Percentiles rank a stretch among this genome's conserved stretches.
Evolutionary conservation across 2,888 invertebrate species (phyloP).

Genomic region (Scaptomyza polygonia): DNA sequence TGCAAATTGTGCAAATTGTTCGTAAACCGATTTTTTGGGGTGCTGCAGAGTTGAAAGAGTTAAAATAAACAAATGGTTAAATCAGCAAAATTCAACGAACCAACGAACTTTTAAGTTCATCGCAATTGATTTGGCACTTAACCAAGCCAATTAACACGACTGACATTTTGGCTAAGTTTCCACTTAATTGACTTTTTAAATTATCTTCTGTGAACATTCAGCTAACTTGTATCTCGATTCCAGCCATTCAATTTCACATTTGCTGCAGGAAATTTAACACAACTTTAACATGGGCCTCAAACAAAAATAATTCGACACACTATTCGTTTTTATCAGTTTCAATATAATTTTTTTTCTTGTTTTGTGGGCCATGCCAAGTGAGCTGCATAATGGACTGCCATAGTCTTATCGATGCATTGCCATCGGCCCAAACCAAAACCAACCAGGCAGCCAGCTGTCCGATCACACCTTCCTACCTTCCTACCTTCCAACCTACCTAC

Average conservation of each 20-base stretch:
- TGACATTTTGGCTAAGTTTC: constrained; percentile 12
- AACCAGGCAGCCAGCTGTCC: constrained; percentile 4
- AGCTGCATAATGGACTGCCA: constrained; percentile 74
- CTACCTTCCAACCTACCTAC: too few species aligned
- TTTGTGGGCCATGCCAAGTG: constrained; percentile 58
- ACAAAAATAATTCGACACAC: constrained; percentile 26
- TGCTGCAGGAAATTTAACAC: constrained; percentile 1
- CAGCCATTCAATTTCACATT: background rate
- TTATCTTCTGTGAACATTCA: too few species aligned
- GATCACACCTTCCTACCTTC: constrained; percentile 7
- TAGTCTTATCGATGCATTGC: constrained; percentile 65
- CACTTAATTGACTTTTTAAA: constrained; percentile 45
- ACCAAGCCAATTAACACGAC: constrained; percentile 30
- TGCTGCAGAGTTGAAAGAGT: constrained; percentile 4
- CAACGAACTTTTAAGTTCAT: constrained; percentile 42
- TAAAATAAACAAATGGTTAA: constrained; percentile 43
- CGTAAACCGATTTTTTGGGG: constrained; percentile 33
- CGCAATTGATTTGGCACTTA: constrained; percentile 27
- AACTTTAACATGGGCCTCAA: constrained; percentile 19
- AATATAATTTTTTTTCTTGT: constrained; percentile 34
- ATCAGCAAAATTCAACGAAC: constrained; percentile 46
- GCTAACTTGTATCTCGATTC: background rate
- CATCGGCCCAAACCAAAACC: constrained; percentile 49
- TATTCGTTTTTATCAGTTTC: constrained; percentile 46
- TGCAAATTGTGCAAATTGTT: constrained; percentile 56